phyloP scores from a whole-genome alignment of 2,797 vertebrate genomes.

The Chaunax sp. region DNA sequence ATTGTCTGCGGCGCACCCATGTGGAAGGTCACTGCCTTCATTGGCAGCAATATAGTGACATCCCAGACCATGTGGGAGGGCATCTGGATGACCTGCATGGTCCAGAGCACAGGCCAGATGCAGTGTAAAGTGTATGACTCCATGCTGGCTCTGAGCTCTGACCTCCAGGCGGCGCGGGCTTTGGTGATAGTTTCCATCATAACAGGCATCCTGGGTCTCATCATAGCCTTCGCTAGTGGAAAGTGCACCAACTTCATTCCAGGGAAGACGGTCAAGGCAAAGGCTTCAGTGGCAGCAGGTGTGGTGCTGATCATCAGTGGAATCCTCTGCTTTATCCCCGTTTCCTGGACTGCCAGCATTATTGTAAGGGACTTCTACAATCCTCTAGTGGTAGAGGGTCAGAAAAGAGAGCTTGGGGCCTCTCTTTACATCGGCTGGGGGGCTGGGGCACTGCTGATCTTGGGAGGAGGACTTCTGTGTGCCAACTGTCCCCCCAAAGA shows the following conservation, averaged over 20 bases:
- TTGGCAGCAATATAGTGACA: slow-evolving; percentile 80
- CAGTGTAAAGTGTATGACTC: slow-evolving; percentile 84
- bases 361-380: slow-evolving; percentile 85
- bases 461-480: slow-evolving; percentile 86
- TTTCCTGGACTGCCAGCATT: slow-evolving; percentile 82
- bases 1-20: slow-evolving; percentile 70
- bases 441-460: slow-evolving; percentile 80
- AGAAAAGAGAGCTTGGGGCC: slow-evolving; percentile 88
- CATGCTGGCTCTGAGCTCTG: slow-evolving; percentile 73
- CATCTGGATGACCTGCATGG: slow-evolving; percentile 84
- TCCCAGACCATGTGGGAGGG: slow-evolving; percentile 82
- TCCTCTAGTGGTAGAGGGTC: slow-evolving; percentile 70
- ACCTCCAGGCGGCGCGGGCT: slow-evolving; percentile 79
- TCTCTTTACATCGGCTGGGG: slow-evolving; percentile 94
- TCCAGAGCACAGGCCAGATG: slow-evolving; percentile 84
- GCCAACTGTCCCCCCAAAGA: slow-evolving; percentile 63
- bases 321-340: slow-evolving; percentile 76
- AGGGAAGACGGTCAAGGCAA: slow-evolving; percentile 75
- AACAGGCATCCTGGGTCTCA: slow-evolving; percentile 66
- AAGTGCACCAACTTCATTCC: slow-evolving; percentile 86
- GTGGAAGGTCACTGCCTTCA: slow-evolving; percentile 81
- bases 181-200: slow-evolving; percentile 80
- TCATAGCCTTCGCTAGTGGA: slow-evolving; percentile 77
- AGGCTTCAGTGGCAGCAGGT: slow-evolving; percentile 69
- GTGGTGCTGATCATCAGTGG: slow-evolving; percentile 80